Evolutionary conservation across 2,113 vertebrate genomes (phyloP).

Genomic region (Labeo rohita): DNA sequence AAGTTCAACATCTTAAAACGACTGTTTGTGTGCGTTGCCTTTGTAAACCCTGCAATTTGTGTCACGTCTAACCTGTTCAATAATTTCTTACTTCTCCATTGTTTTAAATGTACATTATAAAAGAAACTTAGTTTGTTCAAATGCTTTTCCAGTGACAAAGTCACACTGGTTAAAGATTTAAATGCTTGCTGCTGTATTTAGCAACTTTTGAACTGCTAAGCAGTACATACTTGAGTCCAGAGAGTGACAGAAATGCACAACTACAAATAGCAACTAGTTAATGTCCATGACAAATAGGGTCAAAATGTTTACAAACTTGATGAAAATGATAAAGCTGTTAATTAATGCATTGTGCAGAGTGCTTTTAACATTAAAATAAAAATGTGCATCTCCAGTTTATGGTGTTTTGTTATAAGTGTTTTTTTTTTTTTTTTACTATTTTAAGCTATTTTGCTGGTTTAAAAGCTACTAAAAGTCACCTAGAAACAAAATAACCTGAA

Average conservation of each 20-base stretch:
- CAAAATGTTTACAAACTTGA: constrained; percentile 54
- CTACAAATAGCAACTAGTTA: constrained; percentile 13
- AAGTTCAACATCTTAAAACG: neutral
- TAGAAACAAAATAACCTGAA: neutral
- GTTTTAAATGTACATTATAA: constrained; percentile 28
- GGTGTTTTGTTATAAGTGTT: neutral
- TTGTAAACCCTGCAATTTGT: constrained; percentile 1
- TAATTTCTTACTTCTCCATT: constrained; percentile 18
- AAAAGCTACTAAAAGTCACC: neutral
- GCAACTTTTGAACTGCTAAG: constrained; percentile 21
- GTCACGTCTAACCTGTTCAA: neutral
- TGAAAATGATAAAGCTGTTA: constrained; percentile 41
- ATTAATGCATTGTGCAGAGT: constrained; percentile 34
- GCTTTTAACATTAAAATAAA: constrained; percentile 56
- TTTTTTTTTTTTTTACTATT: neutral
- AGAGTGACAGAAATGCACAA: neutral
- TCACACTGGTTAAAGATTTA: neutral
- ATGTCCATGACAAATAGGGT: constrained; percentile 20
- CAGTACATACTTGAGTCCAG: neutral
- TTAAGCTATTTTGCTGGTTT: neutral
- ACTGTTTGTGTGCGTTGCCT: constrained; percentile 20
- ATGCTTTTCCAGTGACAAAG: constrained; percentile 6
- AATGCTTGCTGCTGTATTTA: constrained; percentile 42
- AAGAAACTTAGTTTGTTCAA: constrained; percentile 2
- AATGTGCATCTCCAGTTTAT: constrained; percentile 27